These are phyloP conservation scores for Pomacea canaliculata DNA, from an alignment of 2,888 invertebrate species.

Conservation along the genomic window DNA sequence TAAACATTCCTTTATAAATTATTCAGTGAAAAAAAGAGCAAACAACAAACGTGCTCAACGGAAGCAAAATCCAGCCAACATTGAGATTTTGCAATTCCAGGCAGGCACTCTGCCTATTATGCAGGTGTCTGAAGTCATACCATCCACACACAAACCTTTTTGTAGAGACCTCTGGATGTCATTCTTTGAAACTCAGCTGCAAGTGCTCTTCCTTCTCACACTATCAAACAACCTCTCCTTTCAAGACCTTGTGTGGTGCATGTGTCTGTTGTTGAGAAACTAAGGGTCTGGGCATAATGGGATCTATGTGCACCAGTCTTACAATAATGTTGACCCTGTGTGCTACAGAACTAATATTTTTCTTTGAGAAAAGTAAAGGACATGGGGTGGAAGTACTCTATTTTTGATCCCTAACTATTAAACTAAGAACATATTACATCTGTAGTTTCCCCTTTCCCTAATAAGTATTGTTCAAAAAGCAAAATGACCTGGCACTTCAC, in stretches of 20 bases:
- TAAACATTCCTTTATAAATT: too few relatives aligned
- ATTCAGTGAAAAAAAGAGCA: too few relatives aligned
- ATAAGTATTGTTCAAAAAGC: not conserved
- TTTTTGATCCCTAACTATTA: not conserved
- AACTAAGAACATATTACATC: constrained; percentile 4
- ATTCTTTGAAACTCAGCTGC: not conserved
- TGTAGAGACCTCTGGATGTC: not conserved
- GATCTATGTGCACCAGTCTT: not conserved
- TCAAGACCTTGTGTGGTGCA: constrained; percentile 30
- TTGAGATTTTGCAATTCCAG: too few relatives aligned
- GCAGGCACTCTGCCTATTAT: too few relatives aligned
- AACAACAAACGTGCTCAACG: too few relatives aligned
- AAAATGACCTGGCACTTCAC: constrained; percentile 25
- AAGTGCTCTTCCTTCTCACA: constrained; percentile 12
- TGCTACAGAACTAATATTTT: not conserved
- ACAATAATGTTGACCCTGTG: not conserved
- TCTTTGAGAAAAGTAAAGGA: not conserved
- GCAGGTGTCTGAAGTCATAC: too few relatives aligned
- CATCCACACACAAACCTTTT: too few relatives aligned
- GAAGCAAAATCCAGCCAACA: too few relatives aligned
- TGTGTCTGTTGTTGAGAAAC: constrained; percentile 28
- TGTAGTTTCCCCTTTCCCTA: constrained; percentile 1
- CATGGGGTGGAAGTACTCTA: constrained; percentile 16
- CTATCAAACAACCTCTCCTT: constrained; percentile 25
- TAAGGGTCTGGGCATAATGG: constrained; percentile 29